Evolutionary conservation across 2,888 invertebrate species (phyloP).

Genomic region (Aphidius colemani): DNA sequence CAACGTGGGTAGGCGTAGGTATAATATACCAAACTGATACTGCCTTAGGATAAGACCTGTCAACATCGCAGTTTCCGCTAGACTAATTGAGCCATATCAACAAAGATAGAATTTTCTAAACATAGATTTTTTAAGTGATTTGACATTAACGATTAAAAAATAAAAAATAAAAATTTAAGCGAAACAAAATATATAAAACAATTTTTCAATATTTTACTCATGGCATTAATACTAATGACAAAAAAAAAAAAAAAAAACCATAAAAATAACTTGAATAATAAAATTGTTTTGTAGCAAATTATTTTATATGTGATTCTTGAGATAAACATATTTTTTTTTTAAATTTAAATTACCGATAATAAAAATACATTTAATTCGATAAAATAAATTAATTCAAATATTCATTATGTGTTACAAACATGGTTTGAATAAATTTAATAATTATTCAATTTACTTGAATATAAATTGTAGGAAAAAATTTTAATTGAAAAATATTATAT

Average conservation of each 20-base stretch:
- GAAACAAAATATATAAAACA: too few relatives aligned
- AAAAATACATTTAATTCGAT: neutral
- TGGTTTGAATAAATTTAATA: slow-evolving; percentile 10
- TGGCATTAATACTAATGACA: too few relatives aligned
- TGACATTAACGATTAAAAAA: neutral
- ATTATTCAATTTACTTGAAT: slow-evolving; percentile 12
- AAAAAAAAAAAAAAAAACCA: too few relatives aligned
- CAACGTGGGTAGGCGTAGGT: too few relatives aligned
- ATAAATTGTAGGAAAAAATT: neutral
- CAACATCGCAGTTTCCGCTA: slow-evolving; percentile 17
- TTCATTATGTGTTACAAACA: neutral
- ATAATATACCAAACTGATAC: neutral
- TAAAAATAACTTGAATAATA: neutral
- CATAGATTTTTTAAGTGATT: neutral
- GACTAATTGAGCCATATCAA: slow-evolving; percentile 23
- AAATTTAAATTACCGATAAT: too few relatives aligned
- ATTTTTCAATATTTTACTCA: too few relatives aligned
- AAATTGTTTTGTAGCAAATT: neutral
- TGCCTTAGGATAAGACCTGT: slow-evolving; percentile 8
- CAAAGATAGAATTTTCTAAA: neutral
- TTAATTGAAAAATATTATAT: neutral
- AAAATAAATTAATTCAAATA: neutral
- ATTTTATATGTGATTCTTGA: too few relatives aligned
- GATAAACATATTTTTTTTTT: too few relatives aligned
- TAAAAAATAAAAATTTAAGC: too few relatives aligned